Conservation (phyloP, 2,797 vertebrate species). For the Coccyzus lansbergi region DNA sequence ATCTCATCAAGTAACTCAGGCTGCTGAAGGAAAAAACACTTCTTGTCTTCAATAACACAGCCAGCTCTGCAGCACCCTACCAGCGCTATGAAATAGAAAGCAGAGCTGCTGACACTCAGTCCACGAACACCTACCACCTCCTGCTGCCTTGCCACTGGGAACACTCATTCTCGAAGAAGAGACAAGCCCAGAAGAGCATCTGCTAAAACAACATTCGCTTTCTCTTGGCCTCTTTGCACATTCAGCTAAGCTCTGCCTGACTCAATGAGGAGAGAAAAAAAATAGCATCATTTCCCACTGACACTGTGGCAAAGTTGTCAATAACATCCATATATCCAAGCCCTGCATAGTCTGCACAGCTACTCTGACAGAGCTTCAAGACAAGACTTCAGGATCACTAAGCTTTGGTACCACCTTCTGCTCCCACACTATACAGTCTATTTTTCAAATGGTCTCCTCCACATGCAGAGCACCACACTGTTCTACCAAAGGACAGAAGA, state of each 20-base stretch:
- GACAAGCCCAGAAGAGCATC: neutral
- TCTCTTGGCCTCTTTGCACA: neutral
- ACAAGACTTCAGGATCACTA: neutral
- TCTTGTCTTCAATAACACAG: neutral
- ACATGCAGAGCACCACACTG: rapidly evolving
- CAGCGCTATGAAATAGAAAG: neutral
- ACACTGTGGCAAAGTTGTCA: neutral
- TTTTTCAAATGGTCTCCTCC: neutral
- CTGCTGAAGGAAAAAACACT: neutral
- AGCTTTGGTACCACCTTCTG: neutral
- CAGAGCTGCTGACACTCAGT: neutral
- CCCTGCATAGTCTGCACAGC: neutral
- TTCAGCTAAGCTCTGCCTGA: neutral
- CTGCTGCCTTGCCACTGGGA: neutral
- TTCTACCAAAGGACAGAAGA: neutral
- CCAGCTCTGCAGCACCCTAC: neutral
- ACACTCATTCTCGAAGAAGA: neutral
- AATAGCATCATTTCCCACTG: neutral
- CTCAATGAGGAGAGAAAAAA: neutral
- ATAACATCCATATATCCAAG: neutral
- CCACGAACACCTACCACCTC: neutral
- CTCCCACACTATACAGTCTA: neutral
- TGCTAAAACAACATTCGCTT: neutral
- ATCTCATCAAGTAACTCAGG: neutral
- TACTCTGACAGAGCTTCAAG: neutral